Evolutionary conservation across 2,113 vertebrate species (phyloP), one percentile per base, ranked within the genome.

Genomic region (Vulpes lagopus): DNA sequence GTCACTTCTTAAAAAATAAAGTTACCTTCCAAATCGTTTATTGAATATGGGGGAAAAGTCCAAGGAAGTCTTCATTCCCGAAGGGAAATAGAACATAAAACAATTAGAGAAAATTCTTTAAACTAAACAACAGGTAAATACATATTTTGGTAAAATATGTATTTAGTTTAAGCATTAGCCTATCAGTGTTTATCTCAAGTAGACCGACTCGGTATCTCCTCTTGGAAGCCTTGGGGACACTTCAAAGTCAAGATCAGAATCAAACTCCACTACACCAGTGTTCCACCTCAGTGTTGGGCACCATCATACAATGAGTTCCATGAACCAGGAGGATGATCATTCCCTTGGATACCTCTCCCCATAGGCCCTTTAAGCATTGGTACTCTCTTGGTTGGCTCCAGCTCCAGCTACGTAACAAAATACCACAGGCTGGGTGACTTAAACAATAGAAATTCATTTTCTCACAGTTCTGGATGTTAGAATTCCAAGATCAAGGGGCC

Each of bases 301-400:
- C 0, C 6, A 3, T 11, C 15, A 3, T 32, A 6, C 0, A 0
- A 17, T 25, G 38, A 23, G 32, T 11, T 49, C 55, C 35, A 4
- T 27, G 22, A 55, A 38, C 25, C 15, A 55, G 51, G 81, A 80
- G 9, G 16, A 2, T 22, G 32, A 11, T 16, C 6, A 7, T 12
- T 51, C 17, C 43, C 27, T 23, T 35, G 1, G 3, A 67, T 0
- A 8, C 19, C n/a, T 51, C 19, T 43, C 53, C 30, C 20, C 30
- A 19, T 55, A 2, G 1, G 19, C 3, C 32, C n/a, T 69, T n/a
- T 23, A 62, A 12, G 1, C 19, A 55, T 3, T 20, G 69, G 3
- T 8, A 17, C 53, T 25, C 5, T 59, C 49, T 16, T 27, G 55
- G 15, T 53, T 69, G 64, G 1, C 19, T 76, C 3, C 9, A 25